Evolutionary conservation across 2,113 vertebrate species (phyloP).

Genomic region (Larimichthys crocea): DNA sequence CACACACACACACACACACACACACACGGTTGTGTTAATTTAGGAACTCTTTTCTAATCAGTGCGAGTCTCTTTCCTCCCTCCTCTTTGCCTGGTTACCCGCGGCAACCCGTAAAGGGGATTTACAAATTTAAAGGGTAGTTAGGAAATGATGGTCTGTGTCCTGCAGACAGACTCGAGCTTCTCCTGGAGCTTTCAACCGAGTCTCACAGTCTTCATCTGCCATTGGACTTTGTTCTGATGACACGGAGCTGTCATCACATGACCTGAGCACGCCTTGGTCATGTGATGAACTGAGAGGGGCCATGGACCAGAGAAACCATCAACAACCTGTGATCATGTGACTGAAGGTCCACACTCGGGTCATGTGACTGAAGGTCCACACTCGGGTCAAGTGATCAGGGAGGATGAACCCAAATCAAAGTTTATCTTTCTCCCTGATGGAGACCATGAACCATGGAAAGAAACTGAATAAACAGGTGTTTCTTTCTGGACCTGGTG

Average conservation of each 20-base stretch:
- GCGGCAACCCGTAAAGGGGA: slow-evolving; percentile 20
- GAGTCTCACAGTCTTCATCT: too few relatives aligned
- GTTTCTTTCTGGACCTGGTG: too few relatives aligned
- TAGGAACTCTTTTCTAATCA: slow-evolving; percentile 65
- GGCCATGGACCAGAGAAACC: not conserved
- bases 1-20: slow-evolving; percentile 25
- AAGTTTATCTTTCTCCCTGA: too few relatives aligned
- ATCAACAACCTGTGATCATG: not conserved
- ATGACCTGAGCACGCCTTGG: not conserved
- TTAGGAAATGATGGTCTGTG: not conserved
- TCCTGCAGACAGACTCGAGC: slow-evolving; percentile 3
- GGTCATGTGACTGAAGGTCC: not conserved
- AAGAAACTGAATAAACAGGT: too few relatives aligned
- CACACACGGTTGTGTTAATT: slow-evolving; percentile 47
- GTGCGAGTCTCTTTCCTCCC: slow-evolving; percentile 9
- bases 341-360: not conserved
- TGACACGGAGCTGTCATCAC: not conserved
- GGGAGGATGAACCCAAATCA: too few relatives aligned
- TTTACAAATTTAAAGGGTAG: slow-evolving; percentile 42
- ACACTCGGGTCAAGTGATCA: not conserved
- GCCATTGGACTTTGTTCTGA: not conserved
- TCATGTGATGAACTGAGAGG: not conserved
- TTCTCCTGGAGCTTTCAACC: not conserved
- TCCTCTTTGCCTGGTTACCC: slow-evolving; percentile 39
- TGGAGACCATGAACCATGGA: too few relatives aligned